These are phyloP conservation scores for Amphipyra berbera DNA, from an alignment of 2,888 invertebrate genomes.

Conservation along the genomic window DNA sequence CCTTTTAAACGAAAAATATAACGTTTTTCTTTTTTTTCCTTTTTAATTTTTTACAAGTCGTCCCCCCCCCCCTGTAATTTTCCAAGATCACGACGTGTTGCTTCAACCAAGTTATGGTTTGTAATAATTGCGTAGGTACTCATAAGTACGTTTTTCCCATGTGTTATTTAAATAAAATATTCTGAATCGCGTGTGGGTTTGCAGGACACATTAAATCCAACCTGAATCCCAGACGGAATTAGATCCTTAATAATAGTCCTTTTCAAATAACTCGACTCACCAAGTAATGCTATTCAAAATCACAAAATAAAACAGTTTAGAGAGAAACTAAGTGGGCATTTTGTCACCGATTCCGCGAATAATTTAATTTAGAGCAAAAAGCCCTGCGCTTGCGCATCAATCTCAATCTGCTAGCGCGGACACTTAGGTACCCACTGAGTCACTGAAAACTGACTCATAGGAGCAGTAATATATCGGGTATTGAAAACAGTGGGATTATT, in stretches of 20 bases:
- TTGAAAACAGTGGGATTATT: not conserved
- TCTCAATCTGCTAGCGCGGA: slow-evolving; percentile 77
- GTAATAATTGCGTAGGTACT: too few relatives aligned
- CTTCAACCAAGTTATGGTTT: too few relatives aligned
- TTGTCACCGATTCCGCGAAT: slow-evolving; percentile 63
- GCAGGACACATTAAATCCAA: not conserved
- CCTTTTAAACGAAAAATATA: too few relatives aligned
- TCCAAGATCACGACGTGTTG: too few relatives aligned
- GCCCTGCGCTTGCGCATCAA: slow-evolving; percentile 68
- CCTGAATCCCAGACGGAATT: slow-evolving; percentile 3
- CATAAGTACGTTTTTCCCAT: too few relatives aligned
- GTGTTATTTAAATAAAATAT: not conserved
- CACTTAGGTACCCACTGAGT: slow-evolving; percentile 71
- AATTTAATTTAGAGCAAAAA: slow-evolving; percentile 63
- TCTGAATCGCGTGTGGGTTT: slow-evolving; percentile 4
- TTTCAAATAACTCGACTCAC: slow-evolving; percentile 26
- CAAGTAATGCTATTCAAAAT: slow-evolving; percentile 21
- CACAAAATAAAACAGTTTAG: slow-evolving; percentile 46
- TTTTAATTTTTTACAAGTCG: too few relatives aligned
- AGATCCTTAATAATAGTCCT: slow-evolving; percentile 27
- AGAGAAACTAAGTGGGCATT: slow-evolving; percentile 58
- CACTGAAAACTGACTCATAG: slow-evolving; percentile 67
- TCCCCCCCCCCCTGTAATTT: too few relatives aligned
- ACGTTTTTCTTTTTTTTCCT: too few relatives aligned
- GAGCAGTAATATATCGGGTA: slow-evolving; percentile 22